Conservation (phyloP, 2,113 vertebrate species). For the Misgurnus mizolepis region DNA sequence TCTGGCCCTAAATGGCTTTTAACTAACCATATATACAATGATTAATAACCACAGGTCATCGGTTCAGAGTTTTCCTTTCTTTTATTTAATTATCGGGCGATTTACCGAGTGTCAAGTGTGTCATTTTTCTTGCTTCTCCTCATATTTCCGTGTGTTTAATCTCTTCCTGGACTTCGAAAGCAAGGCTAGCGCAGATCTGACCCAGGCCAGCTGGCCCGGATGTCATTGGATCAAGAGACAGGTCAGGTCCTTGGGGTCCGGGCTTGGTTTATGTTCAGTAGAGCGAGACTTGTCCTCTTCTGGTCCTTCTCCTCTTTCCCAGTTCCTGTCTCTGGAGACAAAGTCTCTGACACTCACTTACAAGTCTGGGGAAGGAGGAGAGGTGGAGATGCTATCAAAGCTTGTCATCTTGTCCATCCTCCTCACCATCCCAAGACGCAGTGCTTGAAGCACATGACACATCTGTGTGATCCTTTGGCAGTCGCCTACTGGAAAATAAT, state of each 20-base stretch:
- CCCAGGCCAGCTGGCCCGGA: constrained; percentile 47
- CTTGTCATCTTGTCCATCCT: constrained; percentile 56
- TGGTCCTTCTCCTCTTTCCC: constrained; percentile 41
- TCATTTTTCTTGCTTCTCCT: constrained; percentile 30
- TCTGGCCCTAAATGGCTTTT: constrained; percentile 22
- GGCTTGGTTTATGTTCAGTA: constrained; percentile 45
- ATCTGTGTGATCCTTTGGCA: constrained; percentile 8
- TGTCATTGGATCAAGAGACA: constrained; percentile 47
- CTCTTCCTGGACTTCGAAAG: constrained; percentile 29
- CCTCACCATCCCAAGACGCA: constrained; percentile 15
- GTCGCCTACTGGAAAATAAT: background rate
- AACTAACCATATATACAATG: constrained; percentile 28
- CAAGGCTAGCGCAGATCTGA: constrained; percentile 31
- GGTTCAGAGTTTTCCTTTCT: constrained; percentile 35
- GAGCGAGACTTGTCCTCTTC: constrained; percentile 21
- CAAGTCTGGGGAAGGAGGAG: background rate
- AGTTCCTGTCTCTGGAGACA: constrained; percentile 42
- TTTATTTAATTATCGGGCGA: constrained; percentile 39
- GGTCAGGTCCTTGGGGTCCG: constrained; percentile 44
- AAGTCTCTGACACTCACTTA: constrained; percentile 20
- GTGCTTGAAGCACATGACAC: constrained; percentile 22
- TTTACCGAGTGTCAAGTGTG: constrained; percentile 39
- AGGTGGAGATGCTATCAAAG: constrained; percentile 53
- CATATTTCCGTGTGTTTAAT: constrained; percentile 19
- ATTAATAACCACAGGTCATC: constrained; percentile 42